Percentiles rank a stretch among this genome's conserved stretches.
Evolutionary conservation across 2,113 vertebrate genomes (phyloP).

Genomic region (Paramormyrops kingsleyae): DNA sequence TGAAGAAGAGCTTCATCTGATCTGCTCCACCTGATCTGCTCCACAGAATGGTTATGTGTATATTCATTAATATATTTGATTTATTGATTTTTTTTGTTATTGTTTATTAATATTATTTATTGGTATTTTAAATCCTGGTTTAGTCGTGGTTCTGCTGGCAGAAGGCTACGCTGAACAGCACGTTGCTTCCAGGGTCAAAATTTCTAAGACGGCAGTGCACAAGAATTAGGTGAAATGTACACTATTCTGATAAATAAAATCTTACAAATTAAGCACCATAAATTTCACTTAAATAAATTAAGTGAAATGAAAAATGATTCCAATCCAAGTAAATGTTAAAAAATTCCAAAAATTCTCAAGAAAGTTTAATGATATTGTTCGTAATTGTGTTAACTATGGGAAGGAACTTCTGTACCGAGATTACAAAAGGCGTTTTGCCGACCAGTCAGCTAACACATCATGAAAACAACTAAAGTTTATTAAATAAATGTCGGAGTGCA

Average conservation of each 20-base stretch:
- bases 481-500: not conserved
- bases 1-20: not conserved
- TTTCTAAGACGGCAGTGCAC: no score
- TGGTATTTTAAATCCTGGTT: not conserved
- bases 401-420: not conserved
- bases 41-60: not conserved
- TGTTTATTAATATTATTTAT: no score
- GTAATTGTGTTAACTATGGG: not conserved
- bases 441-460: not conserved
- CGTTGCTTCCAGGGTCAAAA: no score
- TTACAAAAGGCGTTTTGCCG: not conserved
- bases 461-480: not conserved
- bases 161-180: no score
- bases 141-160: not conserved
- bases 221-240: not conserved
- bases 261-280: not conserved
- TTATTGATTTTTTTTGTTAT: no score
- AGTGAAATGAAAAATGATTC: not conserved
- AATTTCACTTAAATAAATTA: no score
- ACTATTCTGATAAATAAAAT: not conserved
- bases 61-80: not conserved
- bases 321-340: not conserved
- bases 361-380: not conserved
- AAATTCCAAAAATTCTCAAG: not conserved
- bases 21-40: not conserved